A percentile compares a stretch with the other conserved stretches of the same genome.
These are phyloP conservation scores for Phragmatobia fuliginosa DNA, from an alignment of 2,888 invertebrate genomes.

Conservation along the genomic window DNA sequence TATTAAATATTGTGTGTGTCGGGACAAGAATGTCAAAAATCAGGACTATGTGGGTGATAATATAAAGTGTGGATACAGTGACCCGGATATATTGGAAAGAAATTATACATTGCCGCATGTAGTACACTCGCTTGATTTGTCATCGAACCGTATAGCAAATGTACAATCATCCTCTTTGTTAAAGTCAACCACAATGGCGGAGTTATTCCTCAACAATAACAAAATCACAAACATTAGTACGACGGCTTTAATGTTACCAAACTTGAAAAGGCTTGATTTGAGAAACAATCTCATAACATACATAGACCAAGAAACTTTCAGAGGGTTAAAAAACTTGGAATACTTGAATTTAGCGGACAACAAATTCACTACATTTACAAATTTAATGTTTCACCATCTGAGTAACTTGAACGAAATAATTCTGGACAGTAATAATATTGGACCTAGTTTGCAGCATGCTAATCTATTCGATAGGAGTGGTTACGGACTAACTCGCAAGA, in stretches of 20 bases:
- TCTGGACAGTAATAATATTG: constrained; percentile 78
- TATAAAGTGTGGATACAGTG: constrained; percentile 69
- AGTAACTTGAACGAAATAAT: constrained; percentile 72
- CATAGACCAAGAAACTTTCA: constrained; percentile 73
- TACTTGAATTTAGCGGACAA: constrained; percentile 80
- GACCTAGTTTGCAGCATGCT: constrained; percentile 61
- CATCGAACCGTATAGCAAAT: constrained; percentile 66
- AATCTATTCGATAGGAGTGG: constrained; percentile 77
- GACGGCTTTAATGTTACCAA: constrained; percentile 66
- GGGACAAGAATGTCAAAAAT: constrained; percentile 51
- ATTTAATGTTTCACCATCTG: constrained; percentile 73
- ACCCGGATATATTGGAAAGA: constrained; percentile 45
- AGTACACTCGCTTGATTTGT: constrained; percentile 69
- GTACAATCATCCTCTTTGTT: constrained; percentile 58
- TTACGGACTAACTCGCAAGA: constrained; percentile 71
- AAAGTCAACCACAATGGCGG: constrained; percentile 61
- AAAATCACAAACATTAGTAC: constrained; percentile 61
- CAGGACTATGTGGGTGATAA: constrained; percentile 64
- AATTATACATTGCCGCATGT: constrained; percentile 63
- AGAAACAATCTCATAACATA: constrained; percentile 72
- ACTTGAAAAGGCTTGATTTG: constrained; percentile 74
- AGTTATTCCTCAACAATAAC: constrained; percentile 69
- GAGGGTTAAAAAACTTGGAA: constrained; percentile 69
- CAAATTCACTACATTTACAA: constrained; percentile 70
- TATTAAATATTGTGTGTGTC: constrained; percentile 61